Percentiles rank a stretch among this genome's conserved stretches.
phyloP scores from a whole-genome alignment of 2,888 invertebrate species.

The Macropis europaea region DNA sequence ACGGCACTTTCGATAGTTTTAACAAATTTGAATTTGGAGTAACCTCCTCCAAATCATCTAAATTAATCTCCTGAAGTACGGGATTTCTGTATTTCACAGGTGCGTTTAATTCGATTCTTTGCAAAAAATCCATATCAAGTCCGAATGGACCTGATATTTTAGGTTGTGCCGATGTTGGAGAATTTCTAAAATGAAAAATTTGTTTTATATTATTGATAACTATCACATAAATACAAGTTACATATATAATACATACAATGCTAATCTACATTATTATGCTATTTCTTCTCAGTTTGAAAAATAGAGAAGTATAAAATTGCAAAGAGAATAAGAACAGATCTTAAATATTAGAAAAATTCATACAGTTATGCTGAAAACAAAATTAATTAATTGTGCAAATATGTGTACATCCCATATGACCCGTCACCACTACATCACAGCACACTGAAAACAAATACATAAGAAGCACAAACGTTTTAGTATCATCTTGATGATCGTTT shows the following conservation, averaged over 20 bases:
- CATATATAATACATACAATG: not conserved
- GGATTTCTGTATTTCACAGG: conserved; percentile 77
- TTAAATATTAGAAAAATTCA: not conserved
- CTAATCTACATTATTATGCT: not conserved
- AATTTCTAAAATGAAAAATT: conserved; percentile 25
- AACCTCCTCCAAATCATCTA: conserved; percentile 72
- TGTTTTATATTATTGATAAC: not conserved
- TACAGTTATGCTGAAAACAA: not conserved
- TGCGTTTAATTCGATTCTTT: conserved; percentile 83
- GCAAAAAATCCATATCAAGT: conserved; percentile 87
- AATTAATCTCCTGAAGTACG: conserved; percentile 76
- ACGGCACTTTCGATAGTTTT: conserved; percentile 65
- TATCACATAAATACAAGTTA: not conserved
- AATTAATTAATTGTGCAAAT: not conserved
- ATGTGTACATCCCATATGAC: conserved; percentile 2
- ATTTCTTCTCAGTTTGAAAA: not conserved
- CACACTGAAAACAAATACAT: conserved; percentile 33
- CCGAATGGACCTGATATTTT: conserved; percentile 87
- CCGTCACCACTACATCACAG: conserved; percentile 50
- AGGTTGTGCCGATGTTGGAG: conserved; percentile 62
- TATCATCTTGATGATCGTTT: conserved; percentile 57
- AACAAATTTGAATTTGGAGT: conserved; percentile 60
- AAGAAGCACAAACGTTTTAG: conserved; percentile 65
- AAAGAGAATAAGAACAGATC: not conserved
- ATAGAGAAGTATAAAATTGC: not conserved